Conservation (phyloP, 2,888 invertebrate genomes). For the Epirrhoe tristata region DNA sequence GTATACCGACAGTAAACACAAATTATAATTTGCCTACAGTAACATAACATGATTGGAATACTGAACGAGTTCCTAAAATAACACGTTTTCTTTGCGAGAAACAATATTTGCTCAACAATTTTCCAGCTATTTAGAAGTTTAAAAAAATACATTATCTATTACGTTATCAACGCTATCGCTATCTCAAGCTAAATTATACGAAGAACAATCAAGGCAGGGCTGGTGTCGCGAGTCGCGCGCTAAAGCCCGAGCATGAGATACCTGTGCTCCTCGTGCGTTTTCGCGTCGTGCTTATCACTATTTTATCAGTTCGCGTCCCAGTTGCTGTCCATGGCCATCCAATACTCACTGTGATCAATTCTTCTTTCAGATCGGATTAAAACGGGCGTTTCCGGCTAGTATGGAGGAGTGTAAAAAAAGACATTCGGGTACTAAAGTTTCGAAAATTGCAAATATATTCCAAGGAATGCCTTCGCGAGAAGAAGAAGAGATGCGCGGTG, state of each 20-base stretch:
- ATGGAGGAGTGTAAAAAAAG: conserved; percentile 89
- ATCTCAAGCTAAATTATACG: conserved; percentile 79
- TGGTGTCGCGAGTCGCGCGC: conserved; percentile 59
- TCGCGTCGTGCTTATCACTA: conserved; percentile 65
- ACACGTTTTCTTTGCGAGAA: conserved; percentile 14
- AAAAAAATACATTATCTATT: conserved; percentile 48
- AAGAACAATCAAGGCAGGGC: conserved; percentile 70
- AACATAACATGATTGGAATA: conserved; percentile 7
- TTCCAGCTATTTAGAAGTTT: conserved; percentile 46
- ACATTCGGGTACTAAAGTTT: conserved; percentile 92
- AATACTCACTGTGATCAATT: conserved; percentile 60
- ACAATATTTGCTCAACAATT: conserved; percentile 27
- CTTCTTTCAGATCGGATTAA: conserved; percentile 80
- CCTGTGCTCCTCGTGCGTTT: conserved; percentile 65
- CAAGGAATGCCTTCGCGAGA: conserved; percentile 89
- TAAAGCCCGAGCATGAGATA: conserved; percentile 68
- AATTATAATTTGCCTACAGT: conserved; percentile 7
- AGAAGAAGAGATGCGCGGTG: conserved; percentile 81
- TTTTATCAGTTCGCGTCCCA: conserved; percentile 67
- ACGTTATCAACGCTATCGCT: conserved; percentile 81
- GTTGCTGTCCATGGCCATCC: conserved; percentile 54
- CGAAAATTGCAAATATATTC: conserved; percentile 96
- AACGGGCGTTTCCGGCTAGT: conserved; percentile 82
- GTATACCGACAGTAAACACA: background rate
- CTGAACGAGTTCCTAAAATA: conserved; percentile 15